Evolutionary conservation across 2,797 vertebrate genomes (phyloP), one percentile per base, ranked within the genome.

Genomic region (Sylvilagus floridanus): DNA sequence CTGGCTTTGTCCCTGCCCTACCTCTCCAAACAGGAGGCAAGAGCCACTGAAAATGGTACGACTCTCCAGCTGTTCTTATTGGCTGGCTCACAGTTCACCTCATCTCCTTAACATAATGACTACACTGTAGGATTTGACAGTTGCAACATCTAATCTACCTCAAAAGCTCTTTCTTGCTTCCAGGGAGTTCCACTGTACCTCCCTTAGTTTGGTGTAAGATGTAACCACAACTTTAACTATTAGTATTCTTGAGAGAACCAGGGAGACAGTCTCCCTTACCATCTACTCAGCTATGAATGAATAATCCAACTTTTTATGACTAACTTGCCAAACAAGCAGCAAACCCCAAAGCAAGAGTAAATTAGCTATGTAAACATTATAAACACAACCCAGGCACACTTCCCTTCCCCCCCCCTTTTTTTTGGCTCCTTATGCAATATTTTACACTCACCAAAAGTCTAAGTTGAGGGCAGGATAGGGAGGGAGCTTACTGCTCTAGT

Each of bases 111-210:
- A 92, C 88, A 77, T 94, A 93, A 92, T 95, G 97, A 94, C 92
- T 94, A 17, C 17, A 17, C 81, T 84, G 77, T 85, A 84, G 50
- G 84, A 54, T 90, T 92, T 90, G 85, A 93, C 78, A 72, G 96
- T 97, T 95, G 93, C 97, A 83, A 96, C 95, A 97, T 86, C 37
- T 69, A 92, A 88, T 93, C 96, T 85, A 77, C 66, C 85, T 90
- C 77, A 63, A 91, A 94, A 88, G 72, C 88, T 78, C 89, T 89
- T 95, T 81, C 93, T 93, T 11, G 1, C n/a, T 95, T 96, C 91
- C 71, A 90, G 88, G 94, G 78, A 95, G 76, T 95, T 91, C 87
- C 91, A 63, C 69, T 11, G 95, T 62, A 76, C 87, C 82, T 95
- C 88, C 96, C 81, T 88, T 68, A 24, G 63, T 24, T 69, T 89